phyloP scores from a whole-genome alignment of 2,113 vertebrate genomes.

The Phrynosoma blainvillii region DNA sequence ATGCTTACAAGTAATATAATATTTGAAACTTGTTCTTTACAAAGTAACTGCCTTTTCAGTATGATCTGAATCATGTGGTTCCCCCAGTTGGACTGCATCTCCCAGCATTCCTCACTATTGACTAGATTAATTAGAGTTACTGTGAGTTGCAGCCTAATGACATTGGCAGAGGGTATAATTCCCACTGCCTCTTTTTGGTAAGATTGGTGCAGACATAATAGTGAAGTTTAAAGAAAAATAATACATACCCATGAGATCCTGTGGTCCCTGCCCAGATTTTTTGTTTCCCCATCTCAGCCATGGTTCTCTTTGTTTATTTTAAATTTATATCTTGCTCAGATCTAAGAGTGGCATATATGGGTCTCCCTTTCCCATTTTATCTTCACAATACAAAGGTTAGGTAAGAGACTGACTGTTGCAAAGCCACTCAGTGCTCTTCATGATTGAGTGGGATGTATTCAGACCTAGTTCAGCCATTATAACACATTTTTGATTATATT shows the following conservation, averaged over 20 bases:
- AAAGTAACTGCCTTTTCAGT: not conserved
- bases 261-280: not conserved
- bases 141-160: no score
- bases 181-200: no score
- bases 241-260: not conserved
- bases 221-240: no score
- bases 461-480: not conserved
- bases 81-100: no score
- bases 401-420: not conserved
- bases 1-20: not conserved
- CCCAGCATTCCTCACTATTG: no score
- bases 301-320: not conserved
- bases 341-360: not conserved
- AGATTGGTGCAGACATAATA: not conserved
- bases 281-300: not conserved
- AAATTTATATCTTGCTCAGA: not conserved
- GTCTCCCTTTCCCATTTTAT: not conserved
- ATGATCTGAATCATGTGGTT: no score
- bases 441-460: not conserved
- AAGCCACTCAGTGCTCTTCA: not conserved
- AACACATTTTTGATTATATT: not conserved
- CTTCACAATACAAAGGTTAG: not conserved
- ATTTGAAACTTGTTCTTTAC: not conserved
- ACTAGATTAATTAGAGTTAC: no score
- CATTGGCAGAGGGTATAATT: no score